Evolutionary conservation across 37 sponge, comb jelly and placozoan genomes (phyloP), one percentile per base, ranked within the genome.

Genomic region (Diacarnus erythraeanus): DNA sequence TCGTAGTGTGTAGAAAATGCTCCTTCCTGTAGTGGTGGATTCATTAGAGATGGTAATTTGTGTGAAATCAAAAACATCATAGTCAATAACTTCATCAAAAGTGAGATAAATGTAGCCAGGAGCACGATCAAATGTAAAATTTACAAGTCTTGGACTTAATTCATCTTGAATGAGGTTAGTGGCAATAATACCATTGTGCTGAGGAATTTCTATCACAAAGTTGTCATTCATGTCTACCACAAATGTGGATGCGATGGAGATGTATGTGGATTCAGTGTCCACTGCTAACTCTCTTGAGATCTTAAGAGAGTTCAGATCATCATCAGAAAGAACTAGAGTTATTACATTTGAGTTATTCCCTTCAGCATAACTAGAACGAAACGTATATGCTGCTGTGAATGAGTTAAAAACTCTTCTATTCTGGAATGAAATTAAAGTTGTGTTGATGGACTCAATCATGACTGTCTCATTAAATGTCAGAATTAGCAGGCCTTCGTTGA

Each of bases 401-500:
- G 22, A 20, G 69, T 79, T 89, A 8, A 41, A 17, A 0, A 29
- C 23, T 64, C 84, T 80, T 60, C 85, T 75, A 57, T 92, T 92
- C 77, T 92, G 92, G 35, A 92, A 27, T 31, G 78, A 69, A 26
- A 92, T 79, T 37, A 63, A 42, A 31, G 64, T 77, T 3, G 61
- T 76, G 36, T 80, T 54, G 25, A 92, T 40, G n/a, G 81, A 76
- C 9, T 47, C 43, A 2, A 77, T 57, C 21, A 65, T 79, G 31
- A 96, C 75, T 0, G 97, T 90, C 51, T 96, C 97, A 74, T 74
- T 84, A 82, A 96, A 96, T 26, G 84, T 87, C 39, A 96, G 59
- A 27, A 80, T 75, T 22, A 96, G 73, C 60, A 36, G 43, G 9
- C 94, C 97, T 30, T 58, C 2, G 43, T 90, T 70, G 67, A 93